Evolutionary conservation across 2,888 invertebrate genomes (phyloP), one percentile per base, ranked within the genome.

Genomic region (Poecilus cupreus): DNA sequence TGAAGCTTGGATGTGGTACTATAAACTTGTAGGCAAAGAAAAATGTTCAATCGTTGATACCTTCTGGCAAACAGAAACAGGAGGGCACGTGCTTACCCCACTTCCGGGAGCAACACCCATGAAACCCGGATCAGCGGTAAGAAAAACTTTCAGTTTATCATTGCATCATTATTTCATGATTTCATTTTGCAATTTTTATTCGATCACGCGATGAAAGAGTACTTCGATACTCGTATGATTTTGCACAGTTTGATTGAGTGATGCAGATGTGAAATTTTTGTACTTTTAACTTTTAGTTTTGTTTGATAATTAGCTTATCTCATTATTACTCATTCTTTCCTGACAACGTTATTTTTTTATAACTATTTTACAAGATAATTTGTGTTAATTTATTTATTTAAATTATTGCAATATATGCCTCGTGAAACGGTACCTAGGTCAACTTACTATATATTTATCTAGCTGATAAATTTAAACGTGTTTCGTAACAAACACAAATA

Each of bases 51-150:
- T 99, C 86, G 97, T 96, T 0, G 99, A 99, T 88, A 99, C 99
- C 0, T 99, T 98, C 90, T 99, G 99, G 99, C 99, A 99, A 90
- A 99, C 99, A 0, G 99, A 99, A 91, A 99, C 99, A 3, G 99
- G 99, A 6, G 99, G 99, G 0, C 98, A 99, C 90, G 96, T 98
- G 18, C 92, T 99, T 64, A 98, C 98, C 39, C 97, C 98, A 37
- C 90, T 99, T 74, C 99, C 99, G 0, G 98, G 98, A 18, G 97
- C 97, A 18, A 98, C 97, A 1, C 96, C 97, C 11, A 96, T 97
- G 94, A 99, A 99, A 89, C 99, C 99, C 0, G 99, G 99, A 82
- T 96, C 98, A 81, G 99, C 99, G 83, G 98, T 98, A 91, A 93
- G 94, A 91, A 60, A 13, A 26, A 11, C 8, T 32, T 60, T 18